Base-by-base conservation (phyloP, 2,797 vertebrate genomes). In the Oreortyx pictus region DNA sequence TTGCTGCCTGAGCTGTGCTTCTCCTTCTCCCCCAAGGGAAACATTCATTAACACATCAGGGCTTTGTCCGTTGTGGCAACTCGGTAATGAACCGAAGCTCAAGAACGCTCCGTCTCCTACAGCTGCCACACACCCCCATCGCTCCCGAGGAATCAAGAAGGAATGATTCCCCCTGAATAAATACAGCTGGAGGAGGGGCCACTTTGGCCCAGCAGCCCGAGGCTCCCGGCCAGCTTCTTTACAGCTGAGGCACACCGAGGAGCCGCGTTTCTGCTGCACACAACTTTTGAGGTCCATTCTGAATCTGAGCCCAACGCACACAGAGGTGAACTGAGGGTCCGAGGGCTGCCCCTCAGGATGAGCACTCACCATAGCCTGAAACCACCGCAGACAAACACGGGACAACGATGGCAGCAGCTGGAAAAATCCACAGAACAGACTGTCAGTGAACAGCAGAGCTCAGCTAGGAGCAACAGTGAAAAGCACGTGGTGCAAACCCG, bases 401-500 rank as follows among this genome's bases (percentile, higher is more conserved):
- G 81, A 99, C 98, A 17, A 99, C 99, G 5, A 99, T 94, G 6
- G 99, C 99, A 11, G 99, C 99, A 20, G 99, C 99, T 99, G 96
- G 54, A 96, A 97, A 85, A 96, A 29, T 54, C 92, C 93, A 91
- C 82, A 78, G 27, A 5, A 74, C 77, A 94, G 80, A 67, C 24
- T 6, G 33, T 68, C 39, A 90, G 2, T 27, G 80, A 83, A 27
- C 16, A 50, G 52, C 77, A 37, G 66, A 77, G 29, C 77, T 65
- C 72, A n/a, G 31, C 33, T 52, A 71, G 23, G 37, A 67, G 18
- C 65, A 88, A 60, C 1, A 37, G 22, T 5, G 57, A 59, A 61
- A 84, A 88, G 74, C 91, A 77, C 0, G 49, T 49, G 86, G 67
- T 57, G 82, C 61, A 20, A 49, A n/a, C 20, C 13, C 0, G 0